Base-by-base conservation (phyloP, 2,888 invertebrate species). In the Anoplius nigerrimus region DNA sequence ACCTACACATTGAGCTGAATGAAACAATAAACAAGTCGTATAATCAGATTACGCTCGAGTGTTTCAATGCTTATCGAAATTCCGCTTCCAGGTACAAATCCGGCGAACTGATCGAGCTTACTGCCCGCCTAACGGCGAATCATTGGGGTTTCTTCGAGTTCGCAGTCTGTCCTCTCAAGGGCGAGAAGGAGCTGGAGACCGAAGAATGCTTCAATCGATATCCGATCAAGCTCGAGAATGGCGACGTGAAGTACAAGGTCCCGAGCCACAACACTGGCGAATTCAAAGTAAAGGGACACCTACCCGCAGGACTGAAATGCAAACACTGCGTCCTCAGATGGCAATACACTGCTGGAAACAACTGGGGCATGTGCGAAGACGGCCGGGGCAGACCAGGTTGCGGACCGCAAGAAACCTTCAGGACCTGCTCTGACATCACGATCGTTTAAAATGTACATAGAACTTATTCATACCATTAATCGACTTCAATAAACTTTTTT, bases 271-370 rank as follows among this genome's bases (percentile, higher is more conserved):
- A 79, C 22, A 42, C 69, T 0, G 84, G 85, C 0, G 68, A 78
- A 42, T 82, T 84, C 56, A 71, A 74, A 16, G 79, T 86, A 15
- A 66, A 71, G 11, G 80, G 90, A 2, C 75, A 79, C 61, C 82
- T 91, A 16, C 92, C 92, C 0, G 46, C 81, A 6, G 87, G 84
- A 2, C 65, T 91, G n/a, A 89, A 82, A 20, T 92, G 92, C 78
- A 76, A 89, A 0, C 90, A 90, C 54, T 92, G 92, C 77, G 90
- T 91, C 0, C 82, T 92, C 0, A 89, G 91, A 64, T 92, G 92
- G 92, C 90, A 90, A 51, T 92, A 91, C 78, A 81, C 82, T 0
- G 89, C 90, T 43, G 91, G 90, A 86, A 91, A 91, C 74, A 89
- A 89, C 66, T 91, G 91, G 91, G 91, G 91, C 0, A 53, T 69